Evolutionary conservation across 2,113 vertebrate species (phyloP), one percentile per base, ranked within the genome.

Genomic region (Taxidea taxus): DNA sequence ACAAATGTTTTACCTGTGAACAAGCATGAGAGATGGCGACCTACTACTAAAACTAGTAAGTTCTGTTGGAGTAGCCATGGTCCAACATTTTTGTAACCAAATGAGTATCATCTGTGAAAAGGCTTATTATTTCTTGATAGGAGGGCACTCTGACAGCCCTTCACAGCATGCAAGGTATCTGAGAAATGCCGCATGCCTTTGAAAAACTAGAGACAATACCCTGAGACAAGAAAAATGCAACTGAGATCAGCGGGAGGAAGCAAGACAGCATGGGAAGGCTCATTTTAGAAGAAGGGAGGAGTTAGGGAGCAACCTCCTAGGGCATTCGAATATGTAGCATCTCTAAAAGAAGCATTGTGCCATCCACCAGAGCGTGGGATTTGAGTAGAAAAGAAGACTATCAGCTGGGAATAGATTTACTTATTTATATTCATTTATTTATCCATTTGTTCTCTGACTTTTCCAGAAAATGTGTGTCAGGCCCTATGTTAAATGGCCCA

Each of bases 41-140:
- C 29, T 27, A 9, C 12, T 25, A 7, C 82, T 93, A 70, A 84
- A 90, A 81, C 27, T 42, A 80, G 34, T 78, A 74, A 31, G 2
- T 47, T 64, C 37, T 14, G 2, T 77, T 64, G 80, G 49, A 58
- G 58, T 29, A 86, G 51, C 16, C 56, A 39, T 2, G 16, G 62
- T 29, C 66, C 39, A 58, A 66, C 1, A 92, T 72, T 87, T 90
- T 87, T 64, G 64, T 80, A n/a, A 25, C 58, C 49, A 93, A 82
- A 14, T 11, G 27, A 60, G 2, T 54, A 60, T 39, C 44, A 31
- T 66, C 68, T 92, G 49, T 3, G 21, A 74, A 80, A 85, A 96
- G n/a, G 37, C 11, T 14, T 14, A 27, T 11, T 62, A 37, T 12
- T 60, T 6, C 5, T 44, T 74, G 77, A 37, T 1, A 70, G 25